phyloP scores from a whole-genome alignment of 64 coral and sea anemone species.

The Actinia equina region DNA sequence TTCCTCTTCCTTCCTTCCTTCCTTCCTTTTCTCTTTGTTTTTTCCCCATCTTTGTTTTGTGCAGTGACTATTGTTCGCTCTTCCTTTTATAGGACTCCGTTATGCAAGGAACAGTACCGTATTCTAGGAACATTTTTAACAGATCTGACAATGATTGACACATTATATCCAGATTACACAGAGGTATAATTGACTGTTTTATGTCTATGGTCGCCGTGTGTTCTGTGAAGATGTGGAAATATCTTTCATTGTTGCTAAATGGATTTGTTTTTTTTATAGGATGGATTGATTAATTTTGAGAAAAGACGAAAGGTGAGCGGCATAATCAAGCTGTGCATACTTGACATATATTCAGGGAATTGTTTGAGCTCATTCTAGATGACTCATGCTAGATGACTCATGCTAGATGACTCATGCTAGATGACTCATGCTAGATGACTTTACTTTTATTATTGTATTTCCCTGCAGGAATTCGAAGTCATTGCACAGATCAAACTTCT shows the following conservation, averaged over 20 bases:
- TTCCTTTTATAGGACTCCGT: slow-evolving; percentile 41
- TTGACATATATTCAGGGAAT: no score
- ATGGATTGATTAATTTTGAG: slow-evolving; percentile 97
- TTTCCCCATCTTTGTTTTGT: no score
- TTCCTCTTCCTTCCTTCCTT: no score
- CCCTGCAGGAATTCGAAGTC: slow-evolving; percentile 91
- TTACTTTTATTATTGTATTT: not conserved
- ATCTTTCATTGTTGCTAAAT: not conserved
- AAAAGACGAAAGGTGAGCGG: slow-evolving; percentile 82
- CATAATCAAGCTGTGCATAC: not conserved
- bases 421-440: no score
- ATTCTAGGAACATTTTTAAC: slow-evolving; percentile 95
- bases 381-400: no score
- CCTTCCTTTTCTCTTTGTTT: no score
- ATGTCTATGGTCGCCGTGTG: no score
- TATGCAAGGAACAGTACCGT: slow-evolving; percentile 96
- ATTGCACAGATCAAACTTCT: slow-evolving; percentile 97
- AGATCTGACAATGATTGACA: slow-evolving; percentile 94
- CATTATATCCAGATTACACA: slow-evolving; percentile 61
- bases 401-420: no score
- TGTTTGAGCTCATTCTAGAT: no score
- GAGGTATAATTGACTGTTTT: slow-evolving; percentile 33
- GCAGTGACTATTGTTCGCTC: no score
- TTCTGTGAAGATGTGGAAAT: not conserved
- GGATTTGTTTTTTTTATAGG: slow-evolving; percentile 24